Conservation (phyloP, 2,113 vertebrate genomes). For the Varanus salvator region DNA sequence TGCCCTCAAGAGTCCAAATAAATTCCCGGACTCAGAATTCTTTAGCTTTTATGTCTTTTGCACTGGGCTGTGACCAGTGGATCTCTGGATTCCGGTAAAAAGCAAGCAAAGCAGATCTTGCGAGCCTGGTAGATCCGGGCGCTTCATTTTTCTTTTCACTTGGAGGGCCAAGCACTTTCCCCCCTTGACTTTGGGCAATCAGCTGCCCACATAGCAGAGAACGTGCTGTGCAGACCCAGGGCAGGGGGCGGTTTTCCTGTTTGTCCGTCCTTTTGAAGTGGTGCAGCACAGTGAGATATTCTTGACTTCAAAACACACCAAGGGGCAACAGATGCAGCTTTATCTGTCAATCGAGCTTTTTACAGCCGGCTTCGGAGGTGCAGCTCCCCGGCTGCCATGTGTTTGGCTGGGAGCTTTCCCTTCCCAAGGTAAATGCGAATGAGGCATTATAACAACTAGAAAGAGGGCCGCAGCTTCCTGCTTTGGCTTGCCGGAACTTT, state of each 20-base stretch:
- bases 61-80: no score
- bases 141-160: not conserved
- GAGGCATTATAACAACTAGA: constrained; percentile 35
- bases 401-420: constrained; percentile 23
- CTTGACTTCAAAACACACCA: not conserved
- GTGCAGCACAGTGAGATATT: no score
- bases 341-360: not conserved
- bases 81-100: no score
- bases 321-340: not conserved
- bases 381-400: constrained; percentile 15
- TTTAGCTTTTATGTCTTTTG: no score
- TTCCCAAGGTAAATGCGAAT: constrained; percentile 47
- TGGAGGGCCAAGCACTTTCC: not conserved
- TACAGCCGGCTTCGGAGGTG: not conserved
- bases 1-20: no score
- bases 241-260: not conserved
- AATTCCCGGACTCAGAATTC: no score
- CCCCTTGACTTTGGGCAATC: no score
- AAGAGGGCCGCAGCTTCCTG: constrained; percentile 61
- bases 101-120: no score
- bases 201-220: not conserved
- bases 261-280: not conserved
- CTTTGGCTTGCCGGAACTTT: constrained; percentile 40
- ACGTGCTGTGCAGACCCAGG: not conserved
- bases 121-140: no score